Percentiles rank a stretch among this genome's conserved stretches.
Conservation (phyloP, 2,113 vertebrate species). For the Chaenocephalus aceratus region DNA sequence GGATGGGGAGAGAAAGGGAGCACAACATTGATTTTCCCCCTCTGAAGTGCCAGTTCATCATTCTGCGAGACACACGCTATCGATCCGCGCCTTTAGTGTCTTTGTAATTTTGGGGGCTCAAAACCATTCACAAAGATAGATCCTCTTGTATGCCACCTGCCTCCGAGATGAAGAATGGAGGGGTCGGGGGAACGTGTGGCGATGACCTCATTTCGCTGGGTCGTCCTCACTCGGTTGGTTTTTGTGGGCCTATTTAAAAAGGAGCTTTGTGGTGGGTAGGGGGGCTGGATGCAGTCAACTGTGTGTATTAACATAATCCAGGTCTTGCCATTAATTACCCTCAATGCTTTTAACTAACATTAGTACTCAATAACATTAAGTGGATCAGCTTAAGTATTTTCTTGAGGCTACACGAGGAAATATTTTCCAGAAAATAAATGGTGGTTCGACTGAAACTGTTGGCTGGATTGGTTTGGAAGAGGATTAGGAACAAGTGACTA, state of each 20-base stretch:
- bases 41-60: constrained; percentile 86
- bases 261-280: background rate
- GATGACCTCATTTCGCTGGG: constrained; percentile 73
- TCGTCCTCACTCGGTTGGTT: constrained; percentile 29
- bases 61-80: constrained; percentile 82
- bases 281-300: background rate
- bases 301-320: constrained; percentile 5
- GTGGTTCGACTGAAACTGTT: too few species aligned
- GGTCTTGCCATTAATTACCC: background rate
- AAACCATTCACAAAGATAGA: constrained; percentile 80
- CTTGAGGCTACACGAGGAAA: background rate
- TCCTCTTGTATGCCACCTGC: constrained; percentile 67
- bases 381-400: background rate
- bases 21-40: constrained; percentile 81
- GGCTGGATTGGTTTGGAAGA: too few species aligned
- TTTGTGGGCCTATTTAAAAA: constrained; percentile 32
- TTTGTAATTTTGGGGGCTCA: constrained; percentile 85
- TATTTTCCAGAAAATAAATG: too few species aligned
- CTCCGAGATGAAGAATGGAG: constrained; percentile 69
- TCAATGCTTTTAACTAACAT: background rate
- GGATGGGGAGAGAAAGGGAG: constrained; percentile 41
- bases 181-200: constrained; percentile 71
- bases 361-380: background rate
- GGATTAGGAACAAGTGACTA: too few species aligned
- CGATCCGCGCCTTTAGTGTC: constrained; percentile 84